Evolutionary conservation across 2,888 invertebrate species (phyloP).

Genomic region (Pollenia amentaria): DNA sequence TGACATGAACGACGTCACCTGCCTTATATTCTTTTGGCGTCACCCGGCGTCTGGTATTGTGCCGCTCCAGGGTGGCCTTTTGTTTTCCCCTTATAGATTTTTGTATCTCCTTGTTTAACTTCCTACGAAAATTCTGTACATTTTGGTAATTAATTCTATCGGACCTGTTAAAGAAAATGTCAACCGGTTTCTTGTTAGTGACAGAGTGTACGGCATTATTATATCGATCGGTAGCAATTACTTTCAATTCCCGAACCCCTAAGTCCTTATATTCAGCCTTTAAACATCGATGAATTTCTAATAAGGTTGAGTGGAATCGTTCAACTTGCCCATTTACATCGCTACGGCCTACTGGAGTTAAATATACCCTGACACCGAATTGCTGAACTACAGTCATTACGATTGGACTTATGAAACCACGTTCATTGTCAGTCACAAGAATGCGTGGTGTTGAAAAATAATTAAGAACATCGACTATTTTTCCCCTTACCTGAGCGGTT

Average conservation of each 20-base stretch:
- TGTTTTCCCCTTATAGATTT: no score
- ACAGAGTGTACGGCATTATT: conserved; percentile 69
- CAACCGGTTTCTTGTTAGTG: conserved; percentile 14
- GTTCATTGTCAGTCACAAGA: conserved; percentile 65
- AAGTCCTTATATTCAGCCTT: conserved; percentile 35
- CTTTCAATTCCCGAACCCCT: conserved; percentile 29
- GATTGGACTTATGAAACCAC: conserved; percentile 58
- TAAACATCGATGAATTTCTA: conserved; percentile 51
- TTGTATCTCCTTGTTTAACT: conserved; percentile 9
- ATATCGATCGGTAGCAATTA: conserved; percentile 69
- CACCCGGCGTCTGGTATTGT: not conserved
- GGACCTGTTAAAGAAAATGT: no score
- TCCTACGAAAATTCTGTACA: not conserved
- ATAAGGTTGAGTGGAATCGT: conserved; percentile 62
- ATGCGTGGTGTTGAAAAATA: conserved; percentile 67
- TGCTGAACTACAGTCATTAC: conserved; percentile 10
- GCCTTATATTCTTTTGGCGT: conserved; percentile 1
- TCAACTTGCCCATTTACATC: conserved; percentile 67
- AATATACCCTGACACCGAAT: conserved; percentile 18
- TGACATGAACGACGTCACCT: conserved; percentile 12
- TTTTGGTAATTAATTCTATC: conserved; percentile 30
- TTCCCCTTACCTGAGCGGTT: conserved; percentile 46
- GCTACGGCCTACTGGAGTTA: conserved; percentile 60
- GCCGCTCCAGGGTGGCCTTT: not conserved
- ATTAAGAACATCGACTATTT: conserved; percentile 61